phyloP scores from a whole-genome alignment of 2,888 invertebrate genomes.

The Nymphalis c-album region DNA sequence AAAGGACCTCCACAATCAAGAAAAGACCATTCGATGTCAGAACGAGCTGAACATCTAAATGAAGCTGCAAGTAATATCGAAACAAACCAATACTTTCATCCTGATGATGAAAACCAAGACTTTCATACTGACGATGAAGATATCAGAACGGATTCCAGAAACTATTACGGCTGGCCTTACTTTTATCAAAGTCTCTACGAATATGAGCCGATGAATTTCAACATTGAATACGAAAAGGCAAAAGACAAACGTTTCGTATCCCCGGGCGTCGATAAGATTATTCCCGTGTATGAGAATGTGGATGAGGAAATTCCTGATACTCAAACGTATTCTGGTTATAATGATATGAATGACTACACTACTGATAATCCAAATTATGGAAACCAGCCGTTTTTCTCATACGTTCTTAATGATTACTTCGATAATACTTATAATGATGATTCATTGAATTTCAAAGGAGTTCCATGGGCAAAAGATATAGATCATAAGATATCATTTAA shows the following conservation, averaged over 20 bases:
- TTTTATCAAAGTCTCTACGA: conserved; percentile 60
- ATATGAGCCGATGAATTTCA: conserved; percentile 53
- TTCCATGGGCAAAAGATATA: conserved; percentile 59
- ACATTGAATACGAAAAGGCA: conserved; percentile 52
- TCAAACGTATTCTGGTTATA: conserved; percentile 37
- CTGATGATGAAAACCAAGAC: conserved; percentile 43
- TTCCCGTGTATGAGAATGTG: conserved; percentile 64
- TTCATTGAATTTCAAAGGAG: conserved; percentile 57
- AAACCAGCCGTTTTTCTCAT: conserved; percentile 65
- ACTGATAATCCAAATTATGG: conserved; percentile 59
- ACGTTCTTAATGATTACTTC: conserved; percentile 63
- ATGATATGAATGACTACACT: conserved; percentile 32
- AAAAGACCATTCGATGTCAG: background rate
- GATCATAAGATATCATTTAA: conserved; percentile 44
- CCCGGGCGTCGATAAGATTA: conserved; percentile 45
- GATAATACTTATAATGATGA: conserved; percentile 60
- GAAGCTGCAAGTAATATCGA: conserved; percentile 37
- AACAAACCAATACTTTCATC: conserved; percentile 11
- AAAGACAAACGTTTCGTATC: conserved; percentile 63
- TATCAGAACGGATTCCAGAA: conserved; percentile 56
- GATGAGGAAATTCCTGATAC: conserved; percentile 49
- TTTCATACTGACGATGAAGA: conserved; percentile 64
- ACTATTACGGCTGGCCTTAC: conserved; percentile 61
- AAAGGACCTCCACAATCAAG: background rate
- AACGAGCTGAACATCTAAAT: conserved; percentile 14